Base-by-base conservation (phyloP, 2,797 vertebrate species). In the Mallotus villosus region DNA sequence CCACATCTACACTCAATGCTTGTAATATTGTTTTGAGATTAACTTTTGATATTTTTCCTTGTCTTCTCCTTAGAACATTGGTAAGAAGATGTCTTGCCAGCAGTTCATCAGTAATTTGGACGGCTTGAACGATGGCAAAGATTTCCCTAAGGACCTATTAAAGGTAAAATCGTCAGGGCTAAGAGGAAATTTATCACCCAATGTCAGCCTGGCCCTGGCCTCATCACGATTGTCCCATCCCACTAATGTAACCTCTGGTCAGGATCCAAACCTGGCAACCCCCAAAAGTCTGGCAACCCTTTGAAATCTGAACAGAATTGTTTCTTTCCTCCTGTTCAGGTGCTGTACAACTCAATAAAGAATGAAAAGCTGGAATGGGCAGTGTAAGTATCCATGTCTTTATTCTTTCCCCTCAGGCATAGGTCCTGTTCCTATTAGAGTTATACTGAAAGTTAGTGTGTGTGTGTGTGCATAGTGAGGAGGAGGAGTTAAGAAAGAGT, bases 361-460 rank as follows among this genome's bases (percentile, higher is more conserved):
- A 98, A 98, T 51, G 97, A 98, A 87, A 98, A 98, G 89, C 93
- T 98, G 32, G 96, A 98, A 85, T 98, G 97, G 97, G 97, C 97
- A 68, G 95, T 98, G 97, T 98, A 91, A 98, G 97, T 97, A 93
- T 72, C 58, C 24, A n/a, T 76, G 71, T 65, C 19, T 65, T 63
- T 51, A 68, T 32, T 25, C 16, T 51, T n/a, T 21, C 62, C 64
- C 22, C 22, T 58, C 27, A 37, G 65, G 9, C 8, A 17, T n/a
- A 55, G 19, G 19, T n/a, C 19, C 51, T 17, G 19, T 46, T 27
- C 21, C 53, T 41, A 14, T 70, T 5, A 7, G 4, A 22, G 29
- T 34, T 17, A 34, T 61, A 37, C 68, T 60, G 1, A 61, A 25
- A 34, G 14, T n/a, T 63, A 19, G 68, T 34, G 41, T 61, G 68